Conservation (phyloP, 2,888 invertebrate species). For the Phaedon cochleariae region DNA sequence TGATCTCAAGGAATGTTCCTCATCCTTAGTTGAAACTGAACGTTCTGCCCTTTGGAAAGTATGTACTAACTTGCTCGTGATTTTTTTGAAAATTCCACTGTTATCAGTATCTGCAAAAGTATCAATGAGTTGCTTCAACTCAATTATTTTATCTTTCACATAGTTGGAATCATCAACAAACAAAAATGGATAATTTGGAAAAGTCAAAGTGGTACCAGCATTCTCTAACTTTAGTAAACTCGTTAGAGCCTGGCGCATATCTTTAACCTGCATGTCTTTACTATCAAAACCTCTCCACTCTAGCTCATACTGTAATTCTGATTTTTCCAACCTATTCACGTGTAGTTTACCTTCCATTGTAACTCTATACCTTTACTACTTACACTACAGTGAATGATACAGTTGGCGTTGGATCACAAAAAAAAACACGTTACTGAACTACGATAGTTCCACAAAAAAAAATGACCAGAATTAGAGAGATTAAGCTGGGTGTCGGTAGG, state of each 20-base stretch:
- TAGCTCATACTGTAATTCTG: not conserved
- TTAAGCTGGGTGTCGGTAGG: too few species aligned
- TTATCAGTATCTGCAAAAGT: not conserved
- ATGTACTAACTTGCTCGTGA: constrained; percentile 18
- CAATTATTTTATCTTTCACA: not conserved
- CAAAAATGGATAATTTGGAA: not conserved
- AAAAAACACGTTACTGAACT: too few species aligned
- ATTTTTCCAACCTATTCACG: not conserved
- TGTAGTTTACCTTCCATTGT: too few species aligned
- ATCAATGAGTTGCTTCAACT: not conserved
- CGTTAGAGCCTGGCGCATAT: not conserved
- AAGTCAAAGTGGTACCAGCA: not conserved
- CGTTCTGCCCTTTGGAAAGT: constrained; percentile 15
- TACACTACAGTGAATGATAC: too few species aligned
- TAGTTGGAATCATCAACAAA: not conserved
- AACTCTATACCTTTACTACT: too few species aligned
- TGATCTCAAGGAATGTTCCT: constrained; percentile 5
- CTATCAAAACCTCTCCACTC: not conserved
- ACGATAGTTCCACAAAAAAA: too few species aligned
- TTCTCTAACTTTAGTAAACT: not conserved
- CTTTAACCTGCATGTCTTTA: not conserved
- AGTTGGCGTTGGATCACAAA: too few species aligned
- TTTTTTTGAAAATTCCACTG: not conserved
- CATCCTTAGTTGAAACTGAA: constrained; percentile 14
- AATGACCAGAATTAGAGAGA: too few species aligned